These are phyloP conservation scores for Parelbella ahira DNA, from an alignment of 2,888 invertebrate genomes.

Conservation along the genomic window DNA sequence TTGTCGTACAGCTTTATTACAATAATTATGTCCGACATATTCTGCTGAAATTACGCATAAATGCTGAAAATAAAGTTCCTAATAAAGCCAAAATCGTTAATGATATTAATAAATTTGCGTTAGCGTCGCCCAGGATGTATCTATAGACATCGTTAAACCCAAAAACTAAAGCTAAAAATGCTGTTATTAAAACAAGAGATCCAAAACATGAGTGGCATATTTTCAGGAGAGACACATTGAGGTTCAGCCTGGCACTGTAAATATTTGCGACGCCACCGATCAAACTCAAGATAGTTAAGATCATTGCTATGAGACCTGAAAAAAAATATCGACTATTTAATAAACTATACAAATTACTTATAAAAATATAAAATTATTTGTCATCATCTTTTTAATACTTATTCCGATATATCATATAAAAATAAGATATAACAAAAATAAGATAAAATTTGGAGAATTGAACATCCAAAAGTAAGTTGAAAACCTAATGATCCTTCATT, in stretches of 20 bases:
- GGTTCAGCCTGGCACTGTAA: conserved; percentile 30
- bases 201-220: conserved; percentile 41
- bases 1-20: too few relatives aligned
- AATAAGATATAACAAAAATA: too few relatives aligned
- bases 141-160: conserved; percentile 38
- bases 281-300: conserved; percentile 46
- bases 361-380: too few relatives aligned
- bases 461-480: too few relatives aligned
- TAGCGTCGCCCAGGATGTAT: conserved; percentile 26
- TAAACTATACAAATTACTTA: too few relatives aligned
- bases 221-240: conserved; percentile 30
- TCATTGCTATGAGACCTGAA: conserved; percentile 51
- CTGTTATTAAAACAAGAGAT: conserved; percentile 39
- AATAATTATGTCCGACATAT: neutral
- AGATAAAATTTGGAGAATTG: too few relatives aligned
- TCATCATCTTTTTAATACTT: too few relatives aligned
- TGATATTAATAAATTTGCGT: conserved; percentile 41
- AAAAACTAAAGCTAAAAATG: conserved; percentile 43
- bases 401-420: too few relatives aligned
- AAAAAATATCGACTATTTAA: too few relatives aligned
- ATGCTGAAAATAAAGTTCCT: conserved; percentile 39
- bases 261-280: conserved; percentile 47
- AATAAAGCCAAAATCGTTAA: conserved; percentile 42
- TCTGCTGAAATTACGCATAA: conserved; percentile 8
- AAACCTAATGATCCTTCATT: too few relatives aligned